Percentiles rank a stretch among this genome's conserved stretches.
phyloP scores from a whole-genome alignment of 53 echinoderm and acorn worm genomes.

The Paracentrotus lividus region DNA sequence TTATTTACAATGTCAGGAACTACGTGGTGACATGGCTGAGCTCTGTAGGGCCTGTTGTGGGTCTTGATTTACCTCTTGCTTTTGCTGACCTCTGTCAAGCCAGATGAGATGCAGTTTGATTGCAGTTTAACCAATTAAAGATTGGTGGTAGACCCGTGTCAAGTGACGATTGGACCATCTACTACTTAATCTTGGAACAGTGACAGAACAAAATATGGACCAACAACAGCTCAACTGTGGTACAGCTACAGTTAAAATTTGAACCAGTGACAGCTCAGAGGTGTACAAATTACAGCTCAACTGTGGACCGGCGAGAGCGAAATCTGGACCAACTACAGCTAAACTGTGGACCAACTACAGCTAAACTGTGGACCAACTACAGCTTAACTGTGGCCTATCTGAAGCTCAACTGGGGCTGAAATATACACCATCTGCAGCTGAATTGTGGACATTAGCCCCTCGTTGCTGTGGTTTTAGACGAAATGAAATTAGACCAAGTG shows the following conservation, averaged over 20 bases:
- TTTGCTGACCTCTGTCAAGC: conserved; percentile 77
- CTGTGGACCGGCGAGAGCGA: background rate
- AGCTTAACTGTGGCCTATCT: too few relatives aligned
- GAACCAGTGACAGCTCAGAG: too few relatives aligned
- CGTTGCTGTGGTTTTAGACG: too few relatives aligned
- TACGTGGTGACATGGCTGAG: conserved; percentile 97
- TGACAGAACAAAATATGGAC: too few relatives aligned
- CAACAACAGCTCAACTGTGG: background rate
- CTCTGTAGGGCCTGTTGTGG: conserved; percentile 92
- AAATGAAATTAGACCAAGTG: too few relatives aligned
- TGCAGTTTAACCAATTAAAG: too few relatives aligned
- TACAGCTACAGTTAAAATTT: background rate
- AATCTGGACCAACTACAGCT: background rate
- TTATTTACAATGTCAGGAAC: conserved; percentile 63
- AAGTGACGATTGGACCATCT: too few relatives aligned
- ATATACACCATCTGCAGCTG: background rate
- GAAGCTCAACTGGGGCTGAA: background rate
- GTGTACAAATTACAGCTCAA: background rate
- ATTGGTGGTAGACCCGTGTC: too few relatives aligned
- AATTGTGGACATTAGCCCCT: background rate
- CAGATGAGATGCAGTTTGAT: conserved; percentile 56
- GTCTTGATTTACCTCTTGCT: conserved; percentile 81
- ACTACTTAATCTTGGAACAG: too few relatives aligned
- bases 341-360: background rate
- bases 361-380: background rate